Evolutionary conservation across 37 sponge, comb jelly and placozoan species (phyloP), one percentile per base, ranked within the genome.

Genomic region (Ianthella basta): DNA sequence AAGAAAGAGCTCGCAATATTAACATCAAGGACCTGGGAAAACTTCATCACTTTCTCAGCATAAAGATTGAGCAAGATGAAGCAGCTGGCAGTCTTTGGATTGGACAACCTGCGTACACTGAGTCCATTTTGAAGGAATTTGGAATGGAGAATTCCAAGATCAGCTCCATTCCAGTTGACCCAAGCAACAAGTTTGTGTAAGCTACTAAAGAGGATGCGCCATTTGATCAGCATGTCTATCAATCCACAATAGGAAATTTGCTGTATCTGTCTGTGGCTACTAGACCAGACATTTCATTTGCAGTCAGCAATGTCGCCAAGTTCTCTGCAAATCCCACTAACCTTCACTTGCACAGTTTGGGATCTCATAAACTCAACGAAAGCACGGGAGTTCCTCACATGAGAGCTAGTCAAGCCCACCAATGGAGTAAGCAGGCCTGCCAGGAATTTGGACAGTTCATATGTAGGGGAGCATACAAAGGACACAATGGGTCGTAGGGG

Each of bases 261-360:
- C 55, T 83, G 55, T 83, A 88, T 75, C 40, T 88, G 55, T 87
- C 87, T 74, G 53, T 59, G 30, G 25, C 80, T 32, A 83, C 85
- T 69, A 73, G 85, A 44, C 89, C 89, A 60, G 84, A 84, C 55
- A 88, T 88, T 57, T 50, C 80, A 5, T 88, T 79, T 65, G 80
- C 89, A 40, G 85, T 88, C n/a, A 56, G 72, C 36, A 70, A 84
- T 27, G 72, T 84, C 59, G 84, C 84, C 14, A 84, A 69, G 14
- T 88, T 77, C 63, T 83, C 84, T 73, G 55, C 88, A 20, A 60
- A 88, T 30, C 87, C 87, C 4, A 88, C 88, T 15, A 59, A 82
- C 15, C 78, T 41, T 24, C 73, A 72, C 37, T 84, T 72, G 84
- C n/a, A n/a, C n/a, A n/a, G n/a, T n/a, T n/a, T n/a, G n/a, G n/a